Evolutionary conservation across 2,113 vertebrate species (phyloP).

Genomic region (Sula dactylatra): DNA sequence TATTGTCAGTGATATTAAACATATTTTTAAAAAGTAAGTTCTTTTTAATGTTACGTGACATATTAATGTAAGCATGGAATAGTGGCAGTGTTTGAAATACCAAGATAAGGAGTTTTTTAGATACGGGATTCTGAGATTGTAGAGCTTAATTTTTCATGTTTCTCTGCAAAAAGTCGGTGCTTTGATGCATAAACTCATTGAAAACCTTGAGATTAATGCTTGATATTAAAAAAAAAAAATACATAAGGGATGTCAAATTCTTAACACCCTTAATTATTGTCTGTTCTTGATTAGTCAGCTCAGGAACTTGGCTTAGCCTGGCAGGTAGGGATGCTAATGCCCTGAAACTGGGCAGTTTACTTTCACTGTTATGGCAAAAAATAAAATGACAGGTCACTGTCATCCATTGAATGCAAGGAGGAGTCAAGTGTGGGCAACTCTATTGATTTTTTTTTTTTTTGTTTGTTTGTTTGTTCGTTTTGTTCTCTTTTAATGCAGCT

Average conservation of each 20-base stretch:
- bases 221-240: not conserved
- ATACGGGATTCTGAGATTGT: not conserved
- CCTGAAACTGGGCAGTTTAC: not conserved
- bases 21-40: not conserved
- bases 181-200: not conserved
- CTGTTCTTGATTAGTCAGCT: not conserved
- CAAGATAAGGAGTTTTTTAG: not conserved
- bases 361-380: not conserved
- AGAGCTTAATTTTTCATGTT: not conserved
- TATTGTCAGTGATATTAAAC: not conserved
- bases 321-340: not conserved
- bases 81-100: not conserved
- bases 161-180: not conserved
- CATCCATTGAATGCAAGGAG: not conserved
- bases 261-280: not conserved
- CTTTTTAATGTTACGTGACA: not conserved
- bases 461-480: too few species aligned
- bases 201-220: not conserved
- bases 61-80: not conserved
- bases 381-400: not conserved
- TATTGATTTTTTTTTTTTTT: not conserved
- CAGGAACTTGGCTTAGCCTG: not conserved
- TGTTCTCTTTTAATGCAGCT: slow-evolving; percentile 64
- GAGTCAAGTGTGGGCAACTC: not conserved
- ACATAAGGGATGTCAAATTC: not conserved